These are phyloP conservation scores for Platichthys stellatus DNA, from an alignment of 2,113 vertebrate species.

Conservation along the genomic window DNA sequence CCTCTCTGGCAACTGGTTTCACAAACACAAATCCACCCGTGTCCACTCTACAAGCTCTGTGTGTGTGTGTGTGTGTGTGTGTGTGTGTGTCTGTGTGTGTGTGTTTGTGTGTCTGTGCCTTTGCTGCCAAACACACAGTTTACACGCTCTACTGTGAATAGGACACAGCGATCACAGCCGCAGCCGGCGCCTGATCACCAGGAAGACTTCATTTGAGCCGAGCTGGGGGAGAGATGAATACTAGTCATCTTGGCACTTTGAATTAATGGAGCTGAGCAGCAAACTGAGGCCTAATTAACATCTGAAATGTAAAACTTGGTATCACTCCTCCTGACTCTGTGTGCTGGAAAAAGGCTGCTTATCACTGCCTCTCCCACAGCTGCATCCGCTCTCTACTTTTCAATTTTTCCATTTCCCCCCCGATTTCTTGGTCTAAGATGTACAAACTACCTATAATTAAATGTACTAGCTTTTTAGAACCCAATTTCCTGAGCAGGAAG, in stretches of 20 bases:
- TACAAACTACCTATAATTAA: constrained; percentile 66
- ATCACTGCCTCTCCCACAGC: neutral
- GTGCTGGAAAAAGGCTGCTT: neutral
- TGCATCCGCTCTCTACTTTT: constrained; percentile 31
- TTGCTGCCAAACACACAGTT: constrained; percentile 45
- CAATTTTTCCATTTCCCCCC: constrained; percentile 25
- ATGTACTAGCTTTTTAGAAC: constrained; percentile 57
- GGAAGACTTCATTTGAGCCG: constrained; percentile 27
- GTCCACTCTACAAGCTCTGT: constrained; percentile 46
- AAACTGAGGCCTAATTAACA: constrained; percentile 61
- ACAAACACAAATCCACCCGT: constrained; percentile 69
- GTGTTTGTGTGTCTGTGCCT: neutral
- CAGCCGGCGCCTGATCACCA: constrained; percentile 38
- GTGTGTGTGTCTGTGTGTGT: neutral
- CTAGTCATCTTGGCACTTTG: constrained; percentile 53
- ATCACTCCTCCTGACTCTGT: neutral
- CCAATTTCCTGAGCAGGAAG: constrained; percentile 65
- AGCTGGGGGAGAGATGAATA: constrained; percentile 43
- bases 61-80: constrained; percentile 42
- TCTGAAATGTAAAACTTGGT: constrained; percentile 65
- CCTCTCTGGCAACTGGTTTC: constrained; percentile 53
- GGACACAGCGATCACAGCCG: constrained; percentile 31
- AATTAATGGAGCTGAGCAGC: constrained; percentile 39
- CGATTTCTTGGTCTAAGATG: constrained; percentile 41
- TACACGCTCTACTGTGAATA: constrained; percentile 31